A percentile compares a stretch with the other conserved stretches of the same genome.
phyloP scores from a whole-genome alignment of 2,888 invertebrate species.

The Sclerodermus sp. region DNA sequence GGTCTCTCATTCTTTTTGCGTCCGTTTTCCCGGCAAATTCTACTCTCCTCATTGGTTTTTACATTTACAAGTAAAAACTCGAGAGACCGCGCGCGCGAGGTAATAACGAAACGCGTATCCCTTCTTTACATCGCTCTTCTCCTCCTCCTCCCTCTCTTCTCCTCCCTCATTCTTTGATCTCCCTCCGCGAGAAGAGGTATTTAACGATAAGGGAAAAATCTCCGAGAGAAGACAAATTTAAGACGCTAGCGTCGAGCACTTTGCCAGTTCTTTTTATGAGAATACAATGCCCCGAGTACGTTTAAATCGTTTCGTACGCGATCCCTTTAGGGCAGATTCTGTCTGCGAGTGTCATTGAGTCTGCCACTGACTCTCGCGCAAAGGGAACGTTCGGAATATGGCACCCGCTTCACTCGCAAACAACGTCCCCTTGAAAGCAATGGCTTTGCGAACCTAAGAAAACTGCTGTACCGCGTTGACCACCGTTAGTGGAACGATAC shows the following conservation, averaged over 20 bases:
- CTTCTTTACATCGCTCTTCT: too few relatives aligned
- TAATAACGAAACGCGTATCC: too few relatives aligned
- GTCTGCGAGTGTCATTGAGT: slow-evolving; percentile 10
- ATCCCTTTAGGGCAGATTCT: slow-evolving; percentile 29
- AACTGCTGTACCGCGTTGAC: slow-evolving; percentile 22
- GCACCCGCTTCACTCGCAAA: slow-evolving; percentile 54
- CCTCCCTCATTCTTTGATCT: too few relatives aligned
- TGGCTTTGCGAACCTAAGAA: slow-evolving; percentile 16
- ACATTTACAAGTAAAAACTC: too few relatives aligned
- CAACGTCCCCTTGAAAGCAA: slow-evolving; percentile 24
- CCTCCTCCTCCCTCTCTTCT: too few relatives aligned
- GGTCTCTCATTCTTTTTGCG: slow-evolving; percentile 28
- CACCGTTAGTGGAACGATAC: slow-evolving; percentile 34
- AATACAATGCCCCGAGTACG: slow-evolving; percentile 30
- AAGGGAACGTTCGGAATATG: slow-evolving; percentile 35
- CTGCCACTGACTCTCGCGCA: slow-evolving; percentile 7
- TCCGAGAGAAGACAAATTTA: too few relatives aligned
- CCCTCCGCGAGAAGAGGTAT: too few relatives aligned
- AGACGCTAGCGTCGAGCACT: too few relatives aligned
- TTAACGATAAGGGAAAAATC: too few relatives aligned
- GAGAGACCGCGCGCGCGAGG: too few relatives aligned
- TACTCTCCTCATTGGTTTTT: too few relatives aligned
- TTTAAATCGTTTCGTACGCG: slow-evolving; percentile 32
- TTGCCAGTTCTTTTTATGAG: neutral
- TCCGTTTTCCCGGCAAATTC: slow-evolving; percentile 17